Base-by-base conservation (phyloP, 2,113 vertebrate species). In the Sorex fumeus region DNA sequence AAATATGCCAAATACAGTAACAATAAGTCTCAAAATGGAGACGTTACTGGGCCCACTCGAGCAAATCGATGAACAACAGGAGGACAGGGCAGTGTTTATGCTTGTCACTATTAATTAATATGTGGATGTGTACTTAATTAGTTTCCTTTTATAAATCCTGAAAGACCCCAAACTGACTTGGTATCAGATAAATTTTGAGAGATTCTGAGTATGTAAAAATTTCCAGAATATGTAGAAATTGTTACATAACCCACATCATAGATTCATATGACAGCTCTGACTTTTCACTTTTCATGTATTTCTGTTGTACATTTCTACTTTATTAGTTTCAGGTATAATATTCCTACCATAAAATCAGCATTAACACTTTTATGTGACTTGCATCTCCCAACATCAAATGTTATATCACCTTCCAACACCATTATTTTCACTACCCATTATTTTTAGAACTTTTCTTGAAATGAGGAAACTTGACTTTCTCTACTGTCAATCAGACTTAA, bases 391-490 rank as follows among this genome's bases (percentile, higher is more conserved):
- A 6, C 30, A 21, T 89, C 21, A 19, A 40, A 81, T n/a, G 3
- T 62, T 60, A 10, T 36, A 23, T 7, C 25, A 43, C 18, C 13
- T 2, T 86, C 36, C 16, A 72, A 21, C 8, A 70, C 4, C 45
- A 36, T 23, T 76, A 43, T 25, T 88, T n/a, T 18, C 45, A 23
- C 19, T 3, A 13, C 75, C 28, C 18, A 3, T 77, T 75, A 40
- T 53, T 93, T 92, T 84, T 16, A 57, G 45, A 53, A 8, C 45
- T 95, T 60, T 91, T 87, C 57, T 89, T 40, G 71, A 87, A 84
- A 34, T 64, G 53, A 89, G 9, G 18, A 60, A 34, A 40, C 16
- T 70, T 40, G 5, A 15, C 25, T 62, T 47, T 23, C 19, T 69
- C 19, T 36, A 8, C 23, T 81, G 6, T 64, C 53, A 84, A 43